Conservation (phyloP, 2,113 vertebrate species). For the Crypturellus undulatus region DNA sequence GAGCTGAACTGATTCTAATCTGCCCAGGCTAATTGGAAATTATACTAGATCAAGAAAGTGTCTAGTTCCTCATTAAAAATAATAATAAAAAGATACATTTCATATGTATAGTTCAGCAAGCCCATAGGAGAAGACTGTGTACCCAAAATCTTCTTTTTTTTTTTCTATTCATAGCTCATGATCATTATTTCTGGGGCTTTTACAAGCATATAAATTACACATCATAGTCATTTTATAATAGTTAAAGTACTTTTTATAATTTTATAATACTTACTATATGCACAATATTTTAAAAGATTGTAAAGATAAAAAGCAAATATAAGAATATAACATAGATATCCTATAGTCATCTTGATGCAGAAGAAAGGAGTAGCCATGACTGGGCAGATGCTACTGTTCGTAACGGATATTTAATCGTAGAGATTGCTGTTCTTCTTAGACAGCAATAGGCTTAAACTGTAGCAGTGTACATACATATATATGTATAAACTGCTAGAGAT, state of each 20-base stretch:
- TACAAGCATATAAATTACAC: neutral
- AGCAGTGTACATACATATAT: neutral
- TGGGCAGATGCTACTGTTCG: too few species aligned
- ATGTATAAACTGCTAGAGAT: too few species aligned
- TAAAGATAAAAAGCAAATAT: neutral
- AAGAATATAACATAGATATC: too few species aligned
- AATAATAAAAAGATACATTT: neutral
- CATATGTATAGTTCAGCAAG: neutral
- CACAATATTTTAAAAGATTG: accelerated
- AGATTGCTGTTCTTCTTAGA: too few species aligned
- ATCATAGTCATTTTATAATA: neutral
- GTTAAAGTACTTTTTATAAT: neutral
- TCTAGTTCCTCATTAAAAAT: neutral
- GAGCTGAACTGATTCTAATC: neutral
- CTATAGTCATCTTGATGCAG: too few species aligned
- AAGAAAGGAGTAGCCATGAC: too few species aligned
- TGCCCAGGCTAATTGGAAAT: neutral
- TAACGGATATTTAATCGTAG: too few species aligned
- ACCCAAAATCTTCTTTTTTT: neutral
- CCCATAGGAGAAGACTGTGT: neutral
- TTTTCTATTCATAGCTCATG: neutral
- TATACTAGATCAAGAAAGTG: neutral
- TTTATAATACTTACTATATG: neutral
- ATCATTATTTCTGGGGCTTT: neutral
- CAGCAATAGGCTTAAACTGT: neutral